phyloP scores from a whole-genome alignment of 2,113 vertebrate species.

The Menidia beryllina region DNA sequence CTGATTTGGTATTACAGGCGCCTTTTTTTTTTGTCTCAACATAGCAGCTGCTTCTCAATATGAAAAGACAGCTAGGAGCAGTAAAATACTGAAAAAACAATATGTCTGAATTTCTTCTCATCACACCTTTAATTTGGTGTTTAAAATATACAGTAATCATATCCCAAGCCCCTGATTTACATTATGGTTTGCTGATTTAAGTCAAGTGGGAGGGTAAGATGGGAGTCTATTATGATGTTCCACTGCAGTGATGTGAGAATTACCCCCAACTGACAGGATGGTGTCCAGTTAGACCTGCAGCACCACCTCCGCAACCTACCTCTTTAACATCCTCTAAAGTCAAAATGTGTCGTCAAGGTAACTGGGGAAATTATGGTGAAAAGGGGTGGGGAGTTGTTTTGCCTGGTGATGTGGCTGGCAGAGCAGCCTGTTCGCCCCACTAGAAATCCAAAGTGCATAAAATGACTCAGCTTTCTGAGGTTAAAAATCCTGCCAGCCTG shows the following conservation, averaged over 20 bases:
- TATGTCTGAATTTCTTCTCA: not conserved
- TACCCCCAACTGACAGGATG: slow-evolving; percentile 30
- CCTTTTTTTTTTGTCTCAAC: too few relatives aligned
- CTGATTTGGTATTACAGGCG: too few relatives aligned
- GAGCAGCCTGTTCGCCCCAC: not conserved
- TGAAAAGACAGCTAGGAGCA: too few relatives aligned
- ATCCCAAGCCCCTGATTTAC: not conserved
- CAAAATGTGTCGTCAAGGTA: slow-evolving; percentile 52
- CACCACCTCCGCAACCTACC: slow-evolving; percentile 10
- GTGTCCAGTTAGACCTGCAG: slow-evolving; percentile 29
- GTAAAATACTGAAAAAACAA: too few relatives aligned
- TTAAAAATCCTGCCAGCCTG: not conserved
- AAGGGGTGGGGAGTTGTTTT: slow-evolving; percentile 4
- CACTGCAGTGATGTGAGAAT: slow-evolving; percentile 58
- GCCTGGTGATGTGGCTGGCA: slow-evolving; percentile 11
- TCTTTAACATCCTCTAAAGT: not conserved
- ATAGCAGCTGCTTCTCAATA: too few relatives aligned
- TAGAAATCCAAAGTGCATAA: not conserved
- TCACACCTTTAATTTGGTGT: not conserved
- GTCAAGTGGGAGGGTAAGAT: slow-evolving; percentile 18
- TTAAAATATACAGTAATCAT: not conserved
- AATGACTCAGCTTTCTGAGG: too few relatives aligned
- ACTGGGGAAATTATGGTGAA: slow-evolving; percentile 1
- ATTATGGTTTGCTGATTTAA: not conserved
- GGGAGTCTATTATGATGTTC: slow-evolving; percentile 13